Percentiles rank a stretch among this genome's conserved stretches.
phyloP scores from a whole-genome alignment of 2,888 invertebrate species.

The Lepidonotus clava region DNA sequence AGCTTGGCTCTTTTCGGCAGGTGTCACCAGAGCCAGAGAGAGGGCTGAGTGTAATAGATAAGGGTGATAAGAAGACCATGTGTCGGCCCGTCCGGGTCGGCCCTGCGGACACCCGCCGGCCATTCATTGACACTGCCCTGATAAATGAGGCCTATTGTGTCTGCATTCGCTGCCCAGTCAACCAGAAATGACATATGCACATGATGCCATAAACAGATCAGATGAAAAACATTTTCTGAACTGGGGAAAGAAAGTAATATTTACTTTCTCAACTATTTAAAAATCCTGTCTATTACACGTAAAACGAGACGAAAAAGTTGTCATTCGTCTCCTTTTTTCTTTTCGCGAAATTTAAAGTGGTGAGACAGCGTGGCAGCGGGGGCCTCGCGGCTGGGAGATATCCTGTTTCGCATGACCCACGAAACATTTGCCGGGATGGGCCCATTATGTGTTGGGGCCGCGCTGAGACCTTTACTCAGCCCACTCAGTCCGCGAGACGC shows the following conservation, averaged over 20 bases:
- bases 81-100: conserved; percentile 6
- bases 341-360: background rate
- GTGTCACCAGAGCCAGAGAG: background rate
- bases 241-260: too few species aligned
- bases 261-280: too few species aligned
- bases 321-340: too few species aligned
- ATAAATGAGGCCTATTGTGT: conserved; percentile 53
- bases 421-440: conserved; percentile 46
- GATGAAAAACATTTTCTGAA: too few species aligned
- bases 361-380: background rate
- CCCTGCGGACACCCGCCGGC: background rate
- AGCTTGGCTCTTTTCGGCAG: background rate
- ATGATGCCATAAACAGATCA: background rate
- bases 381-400: background rate
- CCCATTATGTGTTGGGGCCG: conserved; percentile 27
- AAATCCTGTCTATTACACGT: too few species aligned
- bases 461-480: background rate
- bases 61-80: conserved; percentile 15
- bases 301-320: too few species aligned
- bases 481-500: background rate
- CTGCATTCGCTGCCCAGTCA: conserved; percentile 28
- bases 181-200: conserved; percentile 8
- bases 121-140: conserved; percentile 46
- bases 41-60: conserved; percentile 1
- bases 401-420: conserved; percentile 51